Conservation (phyloP, 1,140 invertebrate genomes). For the Macrosteles quadrilineatus region DNA sequence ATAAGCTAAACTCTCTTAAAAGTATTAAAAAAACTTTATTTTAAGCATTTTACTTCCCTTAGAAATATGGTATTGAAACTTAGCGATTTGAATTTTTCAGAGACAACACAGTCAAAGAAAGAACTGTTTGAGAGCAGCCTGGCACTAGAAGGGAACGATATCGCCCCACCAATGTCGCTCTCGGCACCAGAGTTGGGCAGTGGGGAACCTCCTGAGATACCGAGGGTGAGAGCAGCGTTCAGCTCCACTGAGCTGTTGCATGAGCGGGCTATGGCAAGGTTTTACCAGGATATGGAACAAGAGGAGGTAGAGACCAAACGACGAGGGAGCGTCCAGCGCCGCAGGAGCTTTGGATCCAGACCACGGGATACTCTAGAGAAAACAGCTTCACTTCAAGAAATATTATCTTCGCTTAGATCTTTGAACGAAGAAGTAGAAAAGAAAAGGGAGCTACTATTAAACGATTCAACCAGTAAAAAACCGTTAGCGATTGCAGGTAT, state of each 20-base stretch:
- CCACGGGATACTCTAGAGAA: not conserved
- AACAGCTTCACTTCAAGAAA: constrained; percentile 5
- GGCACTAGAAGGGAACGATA: constrained; percentile 48
- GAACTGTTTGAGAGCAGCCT: constrained; percentile 18
- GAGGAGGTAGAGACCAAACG: constrained; percentile 63
- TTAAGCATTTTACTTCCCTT: too few species aligned
- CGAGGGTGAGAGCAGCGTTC: constrained; percentile 64
- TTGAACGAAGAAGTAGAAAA: constrained; percentile 10
- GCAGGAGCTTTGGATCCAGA: constrained; percentile 37
- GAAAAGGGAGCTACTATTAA: too few species aligned
- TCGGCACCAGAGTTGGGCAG: constrained; percentile 73
- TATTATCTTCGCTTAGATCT: not conserved
- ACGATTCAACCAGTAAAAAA: too few species aligned
- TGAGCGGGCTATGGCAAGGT: constrained; percentile 74
- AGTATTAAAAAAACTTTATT: too few species aligned
- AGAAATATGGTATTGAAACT: too few species aligned
- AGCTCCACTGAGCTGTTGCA: constrained; percentile 80
- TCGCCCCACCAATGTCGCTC: constrained; percentile 74
- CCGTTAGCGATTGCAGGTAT: too few species aligned
- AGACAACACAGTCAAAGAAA: not conserved
- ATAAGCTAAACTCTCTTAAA: too few species aligned
- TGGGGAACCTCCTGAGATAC: constrained; percentile 50
- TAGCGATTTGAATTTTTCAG: constrained; percentile 16
- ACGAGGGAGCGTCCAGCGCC: constrained; percentile 35
- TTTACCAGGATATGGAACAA: constrained; percentile 70